Evolutionary conservation across 2,797 vertebrate species (phyloP).

Genomic region (Trichosurus vulpecula): DNA sequence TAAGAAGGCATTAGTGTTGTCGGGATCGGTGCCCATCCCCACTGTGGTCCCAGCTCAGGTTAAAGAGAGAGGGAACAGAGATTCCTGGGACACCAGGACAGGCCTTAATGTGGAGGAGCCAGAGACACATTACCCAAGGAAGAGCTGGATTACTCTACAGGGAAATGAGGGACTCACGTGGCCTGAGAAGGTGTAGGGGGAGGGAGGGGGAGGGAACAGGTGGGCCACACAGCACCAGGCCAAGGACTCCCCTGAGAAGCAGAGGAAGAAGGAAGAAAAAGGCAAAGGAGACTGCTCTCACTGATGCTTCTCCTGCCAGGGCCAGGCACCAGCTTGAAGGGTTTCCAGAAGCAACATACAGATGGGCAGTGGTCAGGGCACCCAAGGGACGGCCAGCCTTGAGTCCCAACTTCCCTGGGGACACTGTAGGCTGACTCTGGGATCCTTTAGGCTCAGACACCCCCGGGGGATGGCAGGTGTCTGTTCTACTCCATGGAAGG

Average conservation of each 20-base stretch:
- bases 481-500: background rate
- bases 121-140: conserved; percentile 52
- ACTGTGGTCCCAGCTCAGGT: conserved; percentile 75
- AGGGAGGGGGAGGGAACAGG: background rate
- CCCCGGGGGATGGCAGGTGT: background rate
- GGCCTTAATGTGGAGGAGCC: conserved; percentile 60
- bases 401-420: background rate
- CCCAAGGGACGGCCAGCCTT: background rate
- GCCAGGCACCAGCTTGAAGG: background rate
- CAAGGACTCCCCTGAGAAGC: background rate
- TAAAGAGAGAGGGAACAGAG: conserved; percentile 76
- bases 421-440: background rate
- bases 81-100: conserved; percentile 75
- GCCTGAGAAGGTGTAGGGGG: background rate
- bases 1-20: conserved; percentile 64
- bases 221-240: background rate
- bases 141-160: conserved; percentile 5
- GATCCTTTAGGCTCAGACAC: background rate
- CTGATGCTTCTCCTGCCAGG: background rate
- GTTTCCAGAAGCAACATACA: background rate
- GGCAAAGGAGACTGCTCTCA: background rate
- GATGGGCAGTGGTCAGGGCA: background rate
- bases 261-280: background rate
- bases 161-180: conserved; percentile 13
- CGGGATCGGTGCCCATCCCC: conserved; percentile 72